These are phyloP conservation scores for Liopterus haemorrhoidalis DNA, from an alignment of 2,888 invertebrate species.

Conservation along the genomic window DNA sequence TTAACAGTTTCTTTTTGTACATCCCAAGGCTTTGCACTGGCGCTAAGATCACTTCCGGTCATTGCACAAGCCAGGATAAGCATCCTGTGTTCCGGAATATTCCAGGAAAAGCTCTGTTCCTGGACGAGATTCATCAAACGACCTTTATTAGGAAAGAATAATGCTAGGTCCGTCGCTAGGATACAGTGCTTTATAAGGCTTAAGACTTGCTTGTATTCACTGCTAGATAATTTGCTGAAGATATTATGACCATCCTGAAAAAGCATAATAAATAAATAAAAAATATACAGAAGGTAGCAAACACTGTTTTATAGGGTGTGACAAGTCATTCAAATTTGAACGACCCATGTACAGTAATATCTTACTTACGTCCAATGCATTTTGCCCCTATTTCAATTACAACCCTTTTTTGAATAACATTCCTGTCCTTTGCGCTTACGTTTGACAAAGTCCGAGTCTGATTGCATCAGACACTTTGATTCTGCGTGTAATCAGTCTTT, in stretches of 20 bases:
- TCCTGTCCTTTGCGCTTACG: too few relatives aligned
- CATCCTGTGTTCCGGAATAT: constrained; percentile 58
- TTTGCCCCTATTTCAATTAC: too few relatives aligned
- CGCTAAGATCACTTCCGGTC: constrained; percentile 79
- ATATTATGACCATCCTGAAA: constrained; percentile 80
- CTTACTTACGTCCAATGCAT: too few relatives aligned
- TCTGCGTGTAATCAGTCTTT: too few relatives aligned
- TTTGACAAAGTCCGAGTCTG: too few relatives aligned
- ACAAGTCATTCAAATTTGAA: too few relatives aligned
- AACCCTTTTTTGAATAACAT: too few relatives aligned
- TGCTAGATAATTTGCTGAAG: constrained; percentile 63
- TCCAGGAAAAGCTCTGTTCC: constrained; percentile 59
- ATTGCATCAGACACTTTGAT: too few relatives aligned
- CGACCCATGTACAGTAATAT: too few relatives aligned
- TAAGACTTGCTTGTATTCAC: constrained; percentile 72
- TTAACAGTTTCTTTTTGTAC: too few relatives aligned
- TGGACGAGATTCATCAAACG: constrained; percentile 53
- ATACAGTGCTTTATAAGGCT: constrained; percentile 75
- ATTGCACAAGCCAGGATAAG: constrained; percentile 71
- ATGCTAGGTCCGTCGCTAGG: constrained; percentile 75
- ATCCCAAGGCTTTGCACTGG: constrained; percentile 79
- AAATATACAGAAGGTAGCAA: constrained; percentile 1
- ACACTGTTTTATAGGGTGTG: constrained; percentile 2
- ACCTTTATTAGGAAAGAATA: constrained; percentile 72
- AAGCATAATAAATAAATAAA: constrained; percentile 21